A percentile compares a stretch with the other conserved stretches of the same genome.
Conservation (phyloP, 2,113 vertebrate species). For the Spermophilus dauricus region DNA sequence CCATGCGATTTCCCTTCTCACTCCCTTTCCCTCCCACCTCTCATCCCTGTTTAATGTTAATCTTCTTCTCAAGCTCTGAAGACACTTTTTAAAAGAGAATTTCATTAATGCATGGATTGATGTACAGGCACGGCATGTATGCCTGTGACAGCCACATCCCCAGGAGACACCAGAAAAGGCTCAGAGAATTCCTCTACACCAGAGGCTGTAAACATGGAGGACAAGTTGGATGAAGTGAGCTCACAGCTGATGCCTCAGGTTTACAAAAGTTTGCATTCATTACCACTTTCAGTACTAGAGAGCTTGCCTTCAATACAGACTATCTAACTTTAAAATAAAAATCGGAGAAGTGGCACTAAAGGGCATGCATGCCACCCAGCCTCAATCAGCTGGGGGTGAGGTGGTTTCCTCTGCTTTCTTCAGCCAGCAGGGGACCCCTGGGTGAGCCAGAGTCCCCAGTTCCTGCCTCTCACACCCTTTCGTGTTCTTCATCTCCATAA, state of each 20-base stretch:
- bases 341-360: not conserved
- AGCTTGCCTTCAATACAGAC: not conserved
- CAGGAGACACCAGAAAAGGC: not conserved
- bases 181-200: too few species aligned
- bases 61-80: too few species aligned
- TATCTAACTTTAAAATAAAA: not conserved
- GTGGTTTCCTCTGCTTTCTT: fast-evolving
- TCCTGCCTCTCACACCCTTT: not conserved
- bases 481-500: too few species aligned
- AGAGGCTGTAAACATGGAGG: too few species aligned
- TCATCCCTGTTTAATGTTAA: too few species aligned
- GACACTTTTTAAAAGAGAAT: not conserved
- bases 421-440: too few species aligned
- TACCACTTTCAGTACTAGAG: not conserved
- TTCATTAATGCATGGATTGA: too few species aligned
- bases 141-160: fast-evolving
- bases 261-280: not conserved
- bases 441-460: not conserved
- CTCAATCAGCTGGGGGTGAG: fast-evolving
- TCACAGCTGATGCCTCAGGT: not conserved
- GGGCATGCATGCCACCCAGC: not conserved
- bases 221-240: not conserved
- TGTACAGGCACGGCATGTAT: too few species aligned
- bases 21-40: too few species aligned
- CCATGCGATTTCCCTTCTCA: too few species aligned